Evolutionary conservation across 2,113 vertebrate species (phyloP), one percentile per base, ranked within the genome.

Genomic region (Limnothrissa miodon): DNA sequence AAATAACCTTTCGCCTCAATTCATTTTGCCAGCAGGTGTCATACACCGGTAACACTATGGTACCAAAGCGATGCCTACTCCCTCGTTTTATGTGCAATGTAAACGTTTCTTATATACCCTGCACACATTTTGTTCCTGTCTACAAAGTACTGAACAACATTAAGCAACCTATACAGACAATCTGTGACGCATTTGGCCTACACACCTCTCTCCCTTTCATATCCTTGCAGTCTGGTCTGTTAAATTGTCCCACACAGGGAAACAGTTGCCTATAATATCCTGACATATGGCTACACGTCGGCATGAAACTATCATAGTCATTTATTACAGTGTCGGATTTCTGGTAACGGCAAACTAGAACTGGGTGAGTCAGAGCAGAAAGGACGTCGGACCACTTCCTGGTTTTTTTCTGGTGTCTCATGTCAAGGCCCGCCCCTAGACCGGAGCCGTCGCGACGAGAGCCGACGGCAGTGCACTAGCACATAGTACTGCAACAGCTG

Each of bases 341-440:
- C 87, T 91, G 85, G 91, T 90, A 86, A 89, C 89, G 85, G 83
- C 82, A 85, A 83, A 87, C 87, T 82, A 84, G 82, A 78, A n/a
- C n/a, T 88, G 83, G 87, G 87, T 87, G 86, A 86, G 85, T 86
- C 82, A 86, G 88, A 91, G 91, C 89, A 87, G 90, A 89, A 84
- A 81, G 80, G 59, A 48, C 33, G 83, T 45, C 25, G 48, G 42
- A 84, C 70, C 87, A 90, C 91, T 89, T 91, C 90, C 87, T 87
- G 87, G 80, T 78, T 78, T 87, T 88, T 87, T 90, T 88, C 87
- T 80, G 48, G 78, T 81, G 78, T 80, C 81, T 45, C 44, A 48
- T 81, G 53, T 70, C 1, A 90, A 86, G 89, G 89, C 44, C 93
- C 93, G 91, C 93, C 93, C 45, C 82, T 83, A 36, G 81, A 80